Percentiles rank a stretch among this genome's conserved stretches.
Conservation (phyloP, 2,113 vertebrate genomes). For the Probosciger aterrimus region DNA sequence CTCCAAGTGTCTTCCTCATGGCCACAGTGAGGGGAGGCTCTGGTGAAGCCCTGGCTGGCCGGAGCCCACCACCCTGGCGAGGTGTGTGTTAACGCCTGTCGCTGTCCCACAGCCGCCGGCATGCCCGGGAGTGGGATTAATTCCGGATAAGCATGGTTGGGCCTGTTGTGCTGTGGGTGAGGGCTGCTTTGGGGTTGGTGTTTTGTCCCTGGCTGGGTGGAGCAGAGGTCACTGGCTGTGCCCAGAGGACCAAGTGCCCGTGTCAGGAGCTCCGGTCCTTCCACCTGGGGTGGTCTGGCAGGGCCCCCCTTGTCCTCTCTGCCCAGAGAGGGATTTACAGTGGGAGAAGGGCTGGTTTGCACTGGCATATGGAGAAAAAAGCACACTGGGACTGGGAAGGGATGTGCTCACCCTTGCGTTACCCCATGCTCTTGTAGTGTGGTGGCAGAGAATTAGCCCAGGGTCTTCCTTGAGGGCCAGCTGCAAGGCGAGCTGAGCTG, state of each 20-base stretch:
- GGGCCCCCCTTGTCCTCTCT: background rate
- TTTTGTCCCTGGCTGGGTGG: background rate
- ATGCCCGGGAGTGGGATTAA: background rate
- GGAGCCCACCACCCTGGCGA: fast-evolving
- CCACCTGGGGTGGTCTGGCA: background rate
- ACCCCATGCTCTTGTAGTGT: background rate
- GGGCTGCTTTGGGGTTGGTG: background rate
- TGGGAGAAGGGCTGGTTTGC: background rate
- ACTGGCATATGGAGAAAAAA: background rate
- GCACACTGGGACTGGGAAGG: background rate
- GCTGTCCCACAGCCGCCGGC: background rate
- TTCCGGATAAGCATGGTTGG: background rate
- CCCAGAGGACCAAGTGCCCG: background rate
- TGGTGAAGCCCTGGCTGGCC: background rate
- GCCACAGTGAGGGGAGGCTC: background rate
- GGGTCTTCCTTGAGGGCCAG: background rate
- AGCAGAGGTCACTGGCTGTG: background rate
- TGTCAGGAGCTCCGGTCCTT: background rate
- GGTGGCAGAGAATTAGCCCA: background rate
- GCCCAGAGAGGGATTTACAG: background rate
- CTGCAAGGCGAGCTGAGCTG: background rate
- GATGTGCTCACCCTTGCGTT: background rate
- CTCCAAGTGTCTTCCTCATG: background rate
- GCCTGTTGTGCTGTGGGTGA: background rate
- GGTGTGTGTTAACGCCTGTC: background rate